Evolutionary conservation across 2,797 vertebrate species (phyloP).

Genomic region (Eulemur coronatus): DNA sequence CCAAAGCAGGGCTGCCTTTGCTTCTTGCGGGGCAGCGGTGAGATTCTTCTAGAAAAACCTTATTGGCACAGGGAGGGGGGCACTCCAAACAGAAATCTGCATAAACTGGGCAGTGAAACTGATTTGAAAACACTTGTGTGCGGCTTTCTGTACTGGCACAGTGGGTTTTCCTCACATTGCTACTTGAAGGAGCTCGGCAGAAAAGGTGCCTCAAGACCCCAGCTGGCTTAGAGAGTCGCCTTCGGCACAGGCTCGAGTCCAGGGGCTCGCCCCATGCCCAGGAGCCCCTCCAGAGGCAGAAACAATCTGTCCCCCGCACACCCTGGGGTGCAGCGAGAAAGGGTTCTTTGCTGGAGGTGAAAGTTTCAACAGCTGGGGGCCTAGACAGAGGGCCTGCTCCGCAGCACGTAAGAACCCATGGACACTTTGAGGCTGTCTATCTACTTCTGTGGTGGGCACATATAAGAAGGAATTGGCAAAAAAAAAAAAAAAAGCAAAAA

Average conservation of each 20-base stretch:
- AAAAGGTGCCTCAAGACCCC: background rate
- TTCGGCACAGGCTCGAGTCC: accelerated
- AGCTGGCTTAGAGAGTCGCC: background rate
- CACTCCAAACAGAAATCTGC: background rate
- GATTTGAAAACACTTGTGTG: background rate
- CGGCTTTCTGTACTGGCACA: background rate
- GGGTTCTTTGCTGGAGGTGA: background rate
- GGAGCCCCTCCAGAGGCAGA: background rate
- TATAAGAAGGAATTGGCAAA: conserved; percentile 1
- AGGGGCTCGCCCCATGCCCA: accelerated
- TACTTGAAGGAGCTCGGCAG: background rate
- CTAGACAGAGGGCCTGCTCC: background rate
- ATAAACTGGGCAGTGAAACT: background rate
- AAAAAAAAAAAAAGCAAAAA: background rate
- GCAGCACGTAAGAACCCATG: background rate
- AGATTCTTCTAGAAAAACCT: background rate
- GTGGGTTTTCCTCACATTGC: background rate
- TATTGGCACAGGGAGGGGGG: background rate
- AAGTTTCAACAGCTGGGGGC: background rate
- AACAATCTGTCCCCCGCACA: background rate
- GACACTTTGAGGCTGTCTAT: background rate
- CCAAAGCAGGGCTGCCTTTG: background rate
- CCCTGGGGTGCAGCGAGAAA: background rate
- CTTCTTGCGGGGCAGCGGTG: background rate
- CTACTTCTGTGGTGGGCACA: conserved; percentile 15